Base-by-base conservation (phyloP, 1,140 invertebrate species). In the Drosophila albomicans region DNA sequence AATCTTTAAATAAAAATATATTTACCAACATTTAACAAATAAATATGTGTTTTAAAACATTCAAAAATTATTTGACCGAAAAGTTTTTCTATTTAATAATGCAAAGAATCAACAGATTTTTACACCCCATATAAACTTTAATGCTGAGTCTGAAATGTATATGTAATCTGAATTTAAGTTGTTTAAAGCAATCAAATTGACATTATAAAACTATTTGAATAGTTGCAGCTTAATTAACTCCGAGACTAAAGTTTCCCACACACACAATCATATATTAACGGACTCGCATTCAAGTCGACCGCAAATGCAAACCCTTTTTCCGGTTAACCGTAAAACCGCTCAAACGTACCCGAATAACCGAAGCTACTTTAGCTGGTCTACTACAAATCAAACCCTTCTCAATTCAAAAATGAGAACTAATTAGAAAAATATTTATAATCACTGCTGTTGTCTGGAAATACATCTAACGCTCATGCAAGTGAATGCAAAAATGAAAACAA, bases 391-490 rank as follows among this genome's bases (percentile, higher is more conserved):
- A 75, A 79, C 78, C 82, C 75, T 78, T 78, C 67, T 85, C 78
- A 81, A 67, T 76, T 67, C 75, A 71, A 71, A 71, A 62, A 45
- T 8, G n/a, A 66, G 48, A 87, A 67, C 79, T 82, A 87, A 87
- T 87, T 87, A 82, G 56, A 76, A 79, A 82, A 81, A 79, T 81
- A 76, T 86, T 80, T 61, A 25, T 78, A 52, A 13, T 46, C 56
- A 13, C 11, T 56, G 51, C 3, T 25, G 3, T 25, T 25, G 20
- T 25, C 20, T 20, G 20, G 20, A 20, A 20, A 20, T 20, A 20
- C 20, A 20, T 20, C 1, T 3, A 25, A 25, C 3, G 3, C 20
- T 25, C 3, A 25, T 25, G 20, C 20, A 25, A 25, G 20, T 25
- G 20, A 25, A 25, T 25, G 7, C 30, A 56, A 38, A 35, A 61